Percentiles rank a stretch among this genome's conserved stretches.
phyloP scores from a whole-genome alignment of 2,113 vertebrate genomes.

The Misgurnus mizolepis region DNA sequence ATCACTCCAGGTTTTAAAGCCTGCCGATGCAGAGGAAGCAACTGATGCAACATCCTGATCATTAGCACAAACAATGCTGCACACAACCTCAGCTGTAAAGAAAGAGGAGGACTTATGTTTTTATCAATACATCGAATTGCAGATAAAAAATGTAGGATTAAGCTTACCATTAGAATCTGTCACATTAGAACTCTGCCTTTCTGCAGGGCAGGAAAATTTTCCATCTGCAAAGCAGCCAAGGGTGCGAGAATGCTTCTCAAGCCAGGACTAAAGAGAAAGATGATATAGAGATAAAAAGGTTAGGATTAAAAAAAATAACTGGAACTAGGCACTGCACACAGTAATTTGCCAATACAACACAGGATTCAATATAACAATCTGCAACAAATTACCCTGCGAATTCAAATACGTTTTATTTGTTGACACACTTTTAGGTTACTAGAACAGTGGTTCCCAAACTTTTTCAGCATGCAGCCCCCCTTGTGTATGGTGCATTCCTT shows the following conservation, averaged over 20 bases:
- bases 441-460: too few species aligned
- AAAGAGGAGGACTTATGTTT: not conserved
- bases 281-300: not conserved
- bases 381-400: not conserved
- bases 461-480: too few species aligned
- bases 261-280: constrained; percentile 69
- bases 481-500: too few species aligned
- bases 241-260: constrained; percentile 64
- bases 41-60: constrained; percentile 65
- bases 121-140: not conserved
- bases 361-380: not conserved
- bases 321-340: too few species aligned
- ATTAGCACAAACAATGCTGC: constrained; percentile 60
- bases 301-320: not conserved
- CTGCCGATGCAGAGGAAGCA: constrained; percentile 57
- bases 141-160: not conserved
- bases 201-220: constrained; percentile 60
- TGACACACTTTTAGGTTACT: not conserved
- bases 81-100: constrained; percentile 62
- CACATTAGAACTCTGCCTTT: constrained; percentile 54
- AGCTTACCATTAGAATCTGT: constrained; percentile 65
- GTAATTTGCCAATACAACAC: not conserved
- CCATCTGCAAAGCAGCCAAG: constrained; percentile 73
- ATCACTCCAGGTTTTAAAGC: constrained; percentile 64
- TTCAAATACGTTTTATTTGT: not conserved